A percentile compares a stretch with the other conserved stretches of the same genome.
Evolutionary conservation across 1,140 invertebrate genomes (phyloP).

Genomic region (Lutraria rhynchaena): DNA sequence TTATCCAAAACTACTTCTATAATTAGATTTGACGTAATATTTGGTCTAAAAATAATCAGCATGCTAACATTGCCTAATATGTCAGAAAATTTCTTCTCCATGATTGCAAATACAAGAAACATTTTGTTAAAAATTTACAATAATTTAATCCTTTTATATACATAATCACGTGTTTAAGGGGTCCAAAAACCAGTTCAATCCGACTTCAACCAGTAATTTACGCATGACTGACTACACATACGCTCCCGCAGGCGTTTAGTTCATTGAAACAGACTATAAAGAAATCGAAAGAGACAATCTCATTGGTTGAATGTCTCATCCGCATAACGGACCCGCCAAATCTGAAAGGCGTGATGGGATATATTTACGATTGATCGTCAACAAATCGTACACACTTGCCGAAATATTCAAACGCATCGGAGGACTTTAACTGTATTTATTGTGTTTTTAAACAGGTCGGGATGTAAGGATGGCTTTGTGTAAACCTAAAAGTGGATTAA

Average conservation of each 20-base stretch:
- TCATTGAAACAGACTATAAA: constrained; percentile 55
- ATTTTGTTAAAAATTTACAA: background rate
- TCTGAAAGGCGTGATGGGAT: constrained; percentile 61
- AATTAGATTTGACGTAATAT: no score
- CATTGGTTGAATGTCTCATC: constrained; percentile 67
- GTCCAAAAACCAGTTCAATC: constrained; percentile 17
- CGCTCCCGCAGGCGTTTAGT: background rate
- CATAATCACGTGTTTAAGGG: no score
- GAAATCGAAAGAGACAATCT: constrained; percentile 39
- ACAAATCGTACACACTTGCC: background rate
- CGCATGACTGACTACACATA: constrained; percentile 29
- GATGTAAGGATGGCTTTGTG: constrained; percentile 53
- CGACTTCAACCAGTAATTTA: constrained; percentile 14
- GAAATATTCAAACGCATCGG: constrained; percentile 24
- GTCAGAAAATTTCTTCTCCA: no score
- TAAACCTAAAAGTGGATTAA: constrained; percentile 50
- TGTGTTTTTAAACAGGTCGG: constrained; percentile 37
- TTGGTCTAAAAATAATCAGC: no score
- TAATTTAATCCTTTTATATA: background rate
- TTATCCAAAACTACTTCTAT: no score
- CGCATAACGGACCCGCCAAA: constrained; percentile 75
- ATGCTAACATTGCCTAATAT: no score
- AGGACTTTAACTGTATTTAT: constrained; percentile 44
- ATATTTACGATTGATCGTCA: constrained; percentile 27
- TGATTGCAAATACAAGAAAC: no score